phyloP scores from a whole-genome alignment of 2,888 invertebrate species.

The Halictus quadricinctus region DNA sequence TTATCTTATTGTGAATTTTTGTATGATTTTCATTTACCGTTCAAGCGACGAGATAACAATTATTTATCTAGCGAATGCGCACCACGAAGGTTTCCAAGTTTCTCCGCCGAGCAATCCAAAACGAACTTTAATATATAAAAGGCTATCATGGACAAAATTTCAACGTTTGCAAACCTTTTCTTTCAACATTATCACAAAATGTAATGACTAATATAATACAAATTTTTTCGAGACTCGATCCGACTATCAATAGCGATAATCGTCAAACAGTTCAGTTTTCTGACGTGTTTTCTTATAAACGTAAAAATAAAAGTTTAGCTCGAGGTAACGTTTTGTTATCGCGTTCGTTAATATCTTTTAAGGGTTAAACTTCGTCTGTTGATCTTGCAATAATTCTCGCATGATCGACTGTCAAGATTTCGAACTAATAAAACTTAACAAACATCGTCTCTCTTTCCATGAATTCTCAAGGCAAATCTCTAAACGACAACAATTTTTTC shows the following conservation, averaged over 20 bases:
- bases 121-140: neutral
- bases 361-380: neutral
- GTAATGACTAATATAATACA: neutral
- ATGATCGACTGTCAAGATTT: neutral
- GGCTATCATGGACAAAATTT: neutral
- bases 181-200: neutral
- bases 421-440: neutral
- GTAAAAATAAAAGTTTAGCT: neutral
- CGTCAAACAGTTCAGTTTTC: neutral
- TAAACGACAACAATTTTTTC: neutral
- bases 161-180: neutral
- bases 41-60: neutral
- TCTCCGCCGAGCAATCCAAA: neutral
- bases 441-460: neutral
- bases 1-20: neutral
- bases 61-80: neutral
- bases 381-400: neutral
- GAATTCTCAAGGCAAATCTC: neutral
- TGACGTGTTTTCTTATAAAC: neutral
- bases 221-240: neutral
- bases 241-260: neutral
- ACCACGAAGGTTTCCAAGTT: neutral
- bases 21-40: neutral
- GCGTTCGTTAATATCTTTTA: neutral
- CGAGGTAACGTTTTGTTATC: neutral